These are phyloP conservation scores for Rhabdomys dilectus DNA, from an alignment of 2,113 vertebrate species.

Conservation along the genomic window DNA sequence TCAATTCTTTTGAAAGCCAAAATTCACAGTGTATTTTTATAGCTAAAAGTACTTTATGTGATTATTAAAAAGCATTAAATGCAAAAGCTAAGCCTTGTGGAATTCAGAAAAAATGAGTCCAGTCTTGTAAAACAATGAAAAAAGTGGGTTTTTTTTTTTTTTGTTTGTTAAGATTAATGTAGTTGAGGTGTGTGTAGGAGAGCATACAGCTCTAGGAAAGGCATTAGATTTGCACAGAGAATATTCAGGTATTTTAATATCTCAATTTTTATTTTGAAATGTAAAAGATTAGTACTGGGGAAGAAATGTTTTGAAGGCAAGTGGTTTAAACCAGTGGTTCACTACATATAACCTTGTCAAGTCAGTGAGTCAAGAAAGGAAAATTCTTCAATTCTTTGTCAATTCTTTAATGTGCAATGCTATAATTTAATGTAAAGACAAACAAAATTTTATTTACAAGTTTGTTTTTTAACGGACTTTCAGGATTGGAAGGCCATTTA, in stretches of 20 bases:
- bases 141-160: background rate
- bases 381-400: constrained; percentile 8
- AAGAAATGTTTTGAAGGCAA: constrained; percentile 81
- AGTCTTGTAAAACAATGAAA: background rate
- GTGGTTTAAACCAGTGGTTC: constrained; percentile 55
- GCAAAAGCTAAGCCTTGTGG: background rate
- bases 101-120: background rate
- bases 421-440: constrained; percentile 43
- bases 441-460: background rate
- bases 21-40: constrained; percentile 44
- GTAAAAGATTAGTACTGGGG: constrained; percentile 81
- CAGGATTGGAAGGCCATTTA: constrained; percentile 34
- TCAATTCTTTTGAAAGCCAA: constrained; percentile 51
- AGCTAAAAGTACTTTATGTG: constrained; percentile 50
- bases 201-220: constrained; percentile 8
- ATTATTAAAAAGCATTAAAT: constrained; percentile 33
- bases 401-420: constrained; percentile 12
- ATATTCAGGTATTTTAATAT: background rate
- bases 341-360: constrained; percentile 22
- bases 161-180: background rate
- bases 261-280: constrained; percentile 61
- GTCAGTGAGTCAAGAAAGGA: constrained; percentile 15
- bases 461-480: constrained; percentile 28
- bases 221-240: background rate
- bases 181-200: background rate